Conservation (phyloP, 2,113 vertebrate species). For the Romanogobio albipinnatus region DNA sequence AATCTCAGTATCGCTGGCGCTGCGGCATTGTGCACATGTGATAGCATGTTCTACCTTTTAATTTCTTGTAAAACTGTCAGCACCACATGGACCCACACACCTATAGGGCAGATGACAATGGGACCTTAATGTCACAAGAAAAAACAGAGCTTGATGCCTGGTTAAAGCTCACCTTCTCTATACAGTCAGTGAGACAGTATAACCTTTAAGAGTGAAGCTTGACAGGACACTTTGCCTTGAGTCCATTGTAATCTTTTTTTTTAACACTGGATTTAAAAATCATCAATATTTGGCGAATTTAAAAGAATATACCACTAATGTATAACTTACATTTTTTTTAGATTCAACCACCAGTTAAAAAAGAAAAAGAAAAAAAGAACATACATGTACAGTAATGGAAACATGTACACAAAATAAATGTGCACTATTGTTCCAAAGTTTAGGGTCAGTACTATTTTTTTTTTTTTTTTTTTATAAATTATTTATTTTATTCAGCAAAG, state of each 20-base stretch:
- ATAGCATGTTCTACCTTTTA: slow-evolving; percentile 59
- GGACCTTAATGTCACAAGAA: slow-evolving; percentile 29
- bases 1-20: slow-evolving; percentile 47
- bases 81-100: background rate
- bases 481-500: no score
- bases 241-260: background rate
- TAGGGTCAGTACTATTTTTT: no score
- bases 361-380: background rate
- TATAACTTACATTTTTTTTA: background rate
- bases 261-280: background rate
- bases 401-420: background rate
- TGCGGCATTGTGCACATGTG: slow-evolving; percentile 37
- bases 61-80: slow-evolving; percentile 54
- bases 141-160: background rate
- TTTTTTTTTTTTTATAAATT: no score
- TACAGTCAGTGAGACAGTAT: background rate
- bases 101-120: background rate
- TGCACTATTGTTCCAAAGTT: background rate
- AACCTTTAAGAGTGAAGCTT: background rate
- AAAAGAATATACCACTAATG: background rate
- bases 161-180: background rate
- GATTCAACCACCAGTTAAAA: background rate
- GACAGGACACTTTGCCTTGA: background rate
- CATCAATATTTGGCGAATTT: background rate
- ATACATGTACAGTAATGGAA: background rate